phyloP scores from a whole-genome alignment of 2,797 vertebrate genomes.

The Loriculus beryllinus region DNA sequence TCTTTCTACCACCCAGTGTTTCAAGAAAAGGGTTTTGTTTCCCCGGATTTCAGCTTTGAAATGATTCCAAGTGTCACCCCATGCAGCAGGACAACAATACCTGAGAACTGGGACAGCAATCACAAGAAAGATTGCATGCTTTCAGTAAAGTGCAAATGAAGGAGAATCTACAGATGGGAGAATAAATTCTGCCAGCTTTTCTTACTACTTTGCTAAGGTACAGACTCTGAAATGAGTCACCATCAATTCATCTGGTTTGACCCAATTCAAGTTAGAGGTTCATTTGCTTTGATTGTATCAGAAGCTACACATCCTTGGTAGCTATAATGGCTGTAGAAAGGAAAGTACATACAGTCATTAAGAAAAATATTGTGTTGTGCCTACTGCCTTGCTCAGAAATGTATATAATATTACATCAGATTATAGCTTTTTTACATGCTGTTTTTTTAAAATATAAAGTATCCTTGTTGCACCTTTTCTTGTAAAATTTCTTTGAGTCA shows the following conservation, averaged over 20 bases:
- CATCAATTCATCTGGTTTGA: slow-evolving; percentile 11
- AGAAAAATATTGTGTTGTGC: neutral
- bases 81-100: slow-evolving; percentile 36
- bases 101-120: slow-evolving; percentile 38
- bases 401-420: neutral
- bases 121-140: slow-evolving; percentile 10
- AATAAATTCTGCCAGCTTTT: neutral
- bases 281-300: neutral
- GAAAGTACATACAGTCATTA: neutral
- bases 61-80: neutral
- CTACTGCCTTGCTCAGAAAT: neutral
- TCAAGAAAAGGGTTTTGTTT: slow-evolving; percentile 12
- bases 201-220: neutral
- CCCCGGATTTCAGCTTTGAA: slow-evolving; percentile 34
- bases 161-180: neutral
- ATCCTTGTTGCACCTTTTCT: neutral
- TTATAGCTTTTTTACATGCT: neutral
- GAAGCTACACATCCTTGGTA: neutral
- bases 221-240: slow-evolving; percentile 13
- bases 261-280: neutral
- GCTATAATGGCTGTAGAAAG: neutral
- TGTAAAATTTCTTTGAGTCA: neutral
- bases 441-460: neutral
- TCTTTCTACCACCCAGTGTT: neutral
- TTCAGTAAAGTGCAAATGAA: slow-evolving; percentile 20